Conservation (phyloP, 53 echinoderm and acorn worm genomes). For the Patiria pectinifera region DNA sequence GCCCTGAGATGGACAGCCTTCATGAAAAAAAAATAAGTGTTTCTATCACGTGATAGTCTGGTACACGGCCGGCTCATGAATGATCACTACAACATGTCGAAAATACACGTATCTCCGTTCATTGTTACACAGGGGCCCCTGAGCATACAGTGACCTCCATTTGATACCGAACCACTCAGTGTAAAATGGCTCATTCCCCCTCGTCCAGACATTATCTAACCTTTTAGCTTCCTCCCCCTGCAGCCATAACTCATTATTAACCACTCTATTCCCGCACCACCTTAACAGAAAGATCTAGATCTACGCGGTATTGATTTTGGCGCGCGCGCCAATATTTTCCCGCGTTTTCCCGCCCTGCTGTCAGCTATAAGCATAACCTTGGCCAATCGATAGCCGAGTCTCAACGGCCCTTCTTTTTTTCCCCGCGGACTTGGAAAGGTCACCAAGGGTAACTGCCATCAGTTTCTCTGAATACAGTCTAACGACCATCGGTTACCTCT, state of each 20-base stretch:
- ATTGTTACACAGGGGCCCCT: not conserved
- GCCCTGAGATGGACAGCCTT: no score
- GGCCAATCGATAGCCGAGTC: constrained; percentile 7
- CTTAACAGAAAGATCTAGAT: not conserved
- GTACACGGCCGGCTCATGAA: not conserved
- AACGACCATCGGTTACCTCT: constrained; percentile 8
- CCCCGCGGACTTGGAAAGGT: constrained; percentile 6
- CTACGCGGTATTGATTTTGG: constrained; percentile 28
- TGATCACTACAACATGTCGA: not conserved
- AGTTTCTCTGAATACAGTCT: not conserved
- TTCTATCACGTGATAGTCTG: no score
- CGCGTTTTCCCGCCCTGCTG: not conserved
- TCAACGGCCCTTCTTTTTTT: not conserved
- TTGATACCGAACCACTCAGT: not conserved
- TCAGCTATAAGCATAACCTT: not conserved
- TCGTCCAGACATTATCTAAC: not conserved
- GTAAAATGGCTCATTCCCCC: not conserved
- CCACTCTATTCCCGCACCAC: no score
- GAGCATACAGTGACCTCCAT: not conserved
- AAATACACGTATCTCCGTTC: not conserved
- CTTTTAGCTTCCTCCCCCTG: not conserved
- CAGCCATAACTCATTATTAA: not conserved
- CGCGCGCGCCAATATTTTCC: not conserved
- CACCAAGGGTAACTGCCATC: not conserved
- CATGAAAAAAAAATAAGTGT: no score